These are phyloP conservation scores for Sardina pilchardus DNA, from an alignment of 2,113 vertebrate genomes.

Conservation along the genomic window DNA sequence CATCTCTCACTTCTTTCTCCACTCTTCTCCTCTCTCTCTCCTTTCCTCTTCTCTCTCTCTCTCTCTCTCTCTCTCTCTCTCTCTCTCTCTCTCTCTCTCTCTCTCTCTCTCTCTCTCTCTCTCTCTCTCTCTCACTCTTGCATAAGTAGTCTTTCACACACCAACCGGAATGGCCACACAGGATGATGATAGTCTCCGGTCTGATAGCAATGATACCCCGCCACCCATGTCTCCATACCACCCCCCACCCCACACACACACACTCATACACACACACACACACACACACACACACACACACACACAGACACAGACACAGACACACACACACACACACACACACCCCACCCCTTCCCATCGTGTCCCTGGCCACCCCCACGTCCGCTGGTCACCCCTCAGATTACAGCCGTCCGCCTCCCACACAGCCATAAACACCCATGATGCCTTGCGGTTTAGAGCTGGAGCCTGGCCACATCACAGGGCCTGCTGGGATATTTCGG, in stretches of 20 bases:
- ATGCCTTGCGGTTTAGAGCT: not conserved
- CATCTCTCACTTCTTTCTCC: not conserved
- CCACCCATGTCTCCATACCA: not conserved
- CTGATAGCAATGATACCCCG: too few species aligned
- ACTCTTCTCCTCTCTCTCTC: not conserved
- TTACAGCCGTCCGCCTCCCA: not conserved
- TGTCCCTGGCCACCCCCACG: not conserved
- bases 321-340: too few species aligned
- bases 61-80: not conserved
- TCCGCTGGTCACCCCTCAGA: conserved; percentile 1
- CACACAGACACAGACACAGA: too few species aligned
- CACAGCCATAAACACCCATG: not conserved
- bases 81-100: not conserved
- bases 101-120: not conserved
- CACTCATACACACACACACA: too few species aligned
- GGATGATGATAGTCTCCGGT: too few species aligned
- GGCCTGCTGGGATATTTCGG: not conserved
- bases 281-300: too few species aligned
- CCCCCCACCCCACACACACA: too few species aligned
- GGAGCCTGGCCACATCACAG: not conserved
- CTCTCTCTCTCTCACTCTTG: too few species aligned
- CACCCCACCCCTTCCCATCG: not conserved
- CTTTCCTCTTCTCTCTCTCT: not conserved
- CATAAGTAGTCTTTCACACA: too few species aligned
- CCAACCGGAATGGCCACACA: too few species aligned